phyloP scores from a whole-genome alignment of 2,888 invertebrate genomes.

The Onthophagus sagittarius region DNA sequence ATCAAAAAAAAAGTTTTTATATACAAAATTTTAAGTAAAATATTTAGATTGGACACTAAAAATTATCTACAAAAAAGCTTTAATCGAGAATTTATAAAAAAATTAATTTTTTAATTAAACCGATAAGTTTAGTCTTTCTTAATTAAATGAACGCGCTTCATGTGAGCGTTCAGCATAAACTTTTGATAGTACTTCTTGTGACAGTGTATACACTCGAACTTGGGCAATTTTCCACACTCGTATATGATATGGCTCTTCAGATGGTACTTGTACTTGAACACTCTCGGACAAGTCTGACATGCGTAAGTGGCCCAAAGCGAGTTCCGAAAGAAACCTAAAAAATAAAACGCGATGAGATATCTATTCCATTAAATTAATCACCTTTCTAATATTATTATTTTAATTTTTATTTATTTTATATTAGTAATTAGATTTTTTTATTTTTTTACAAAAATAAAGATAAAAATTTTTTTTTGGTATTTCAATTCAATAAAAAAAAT shows the following conservation, averaged over 20 bases:
- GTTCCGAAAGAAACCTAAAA: slow-evolving; percentile 5
- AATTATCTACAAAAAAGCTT: no score
- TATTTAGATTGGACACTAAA: no score
- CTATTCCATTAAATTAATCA: background rate
- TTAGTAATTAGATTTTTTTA: no score
- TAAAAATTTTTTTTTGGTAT: background rate
- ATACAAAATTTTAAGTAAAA: no score
- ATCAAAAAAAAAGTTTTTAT: no score
- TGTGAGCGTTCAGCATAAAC: slow-evolving; percentile 17
- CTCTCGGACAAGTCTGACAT: slow-evolving; percentile 68
- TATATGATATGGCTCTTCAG: slow-evolving; percentile 68
- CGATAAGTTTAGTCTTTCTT: background rate
- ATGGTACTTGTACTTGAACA: slow-evolving; percentile 68
- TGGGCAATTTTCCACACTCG: slow-evolving; percentile 58
- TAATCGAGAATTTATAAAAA: no score
- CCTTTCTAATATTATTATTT: no score
- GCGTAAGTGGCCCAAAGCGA: slow-evolving; percentile 5
- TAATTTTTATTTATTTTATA: no score
- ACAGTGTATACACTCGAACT: slow-evolving; percentile 19
- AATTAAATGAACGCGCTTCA: slow-evolving; percentile 17
- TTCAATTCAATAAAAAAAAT: background rate
- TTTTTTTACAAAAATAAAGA: background rate
- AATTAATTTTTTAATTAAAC: no score
- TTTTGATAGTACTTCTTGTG: slow-evolving; percentile 19
- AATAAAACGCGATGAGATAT: background rate